phyloP scores from a whole-genome alignment of 2,797 vertebrate species.

The Prunella strophiata region DNA sequence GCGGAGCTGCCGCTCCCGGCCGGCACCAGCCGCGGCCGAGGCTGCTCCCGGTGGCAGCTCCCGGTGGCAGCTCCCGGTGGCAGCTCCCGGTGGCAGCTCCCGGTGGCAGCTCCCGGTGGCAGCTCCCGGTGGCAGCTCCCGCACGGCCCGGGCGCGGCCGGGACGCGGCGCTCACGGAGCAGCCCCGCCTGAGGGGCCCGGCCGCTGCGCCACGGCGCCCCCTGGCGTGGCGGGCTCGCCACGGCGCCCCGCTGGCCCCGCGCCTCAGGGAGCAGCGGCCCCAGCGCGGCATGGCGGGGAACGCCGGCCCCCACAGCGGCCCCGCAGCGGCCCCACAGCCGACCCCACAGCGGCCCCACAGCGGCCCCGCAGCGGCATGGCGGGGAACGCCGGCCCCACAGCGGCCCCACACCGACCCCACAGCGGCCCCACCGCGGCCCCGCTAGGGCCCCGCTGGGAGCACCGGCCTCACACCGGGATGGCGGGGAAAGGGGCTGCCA shows the following conservation, averaged over 20 bases:
- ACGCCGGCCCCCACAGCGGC: background rate
- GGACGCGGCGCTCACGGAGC: background rate
- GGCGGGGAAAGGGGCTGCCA: background rate
- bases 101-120: background rate
- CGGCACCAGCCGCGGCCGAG: background rate
- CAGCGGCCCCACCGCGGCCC: too few species aligned
- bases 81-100: background rate
- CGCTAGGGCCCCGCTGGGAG: background rate
- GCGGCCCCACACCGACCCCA: background rate
- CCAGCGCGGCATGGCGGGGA: too few species aligned
- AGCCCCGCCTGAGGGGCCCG: background rate
- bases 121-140: background rate
- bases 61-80: background rate
- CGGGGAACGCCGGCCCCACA: background rate
- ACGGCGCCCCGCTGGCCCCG: background rate
- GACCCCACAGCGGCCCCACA: background rate
- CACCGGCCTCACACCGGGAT: too few species aligned
- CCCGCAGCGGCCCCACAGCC: background rate
- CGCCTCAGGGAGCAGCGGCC: fast-evolving
- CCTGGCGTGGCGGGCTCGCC: background rate
- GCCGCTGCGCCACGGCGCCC: background rate
- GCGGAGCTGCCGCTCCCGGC: background rate
- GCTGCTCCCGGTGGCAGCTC: background rate
- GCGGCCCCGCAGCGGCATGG: too few species aligned
- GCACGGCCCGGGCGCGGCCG: background rate